Evolutionary conservation across 2,113 vertebrate genomes (phyloP).

Genomic region (Pungitius pungitius): DNA sequence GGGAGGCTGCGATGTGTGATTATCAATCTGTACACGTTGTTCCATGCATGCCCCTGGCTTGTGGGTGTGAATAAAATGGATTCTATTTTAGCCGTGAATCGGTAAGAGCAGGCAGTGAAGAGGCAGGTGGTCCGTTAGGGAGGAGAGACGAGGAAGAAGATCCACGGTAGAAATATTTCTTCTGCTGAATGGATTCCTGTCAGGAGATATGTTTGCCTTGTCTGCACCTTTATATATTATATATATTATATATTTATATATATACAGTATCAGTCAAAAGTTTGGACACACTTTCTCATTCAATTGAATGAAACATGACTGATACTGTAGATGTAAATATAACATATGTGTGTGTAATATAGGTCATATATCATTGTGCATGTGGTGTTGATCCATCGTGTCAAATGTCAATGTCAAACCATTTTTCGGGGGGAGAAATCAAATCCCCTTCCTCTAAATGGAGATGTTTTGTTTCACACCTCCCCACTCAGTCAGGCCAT

Average conservation of each 20-base stretch:
- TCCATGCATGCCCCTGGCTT: constrained; percentile 25
- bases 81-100: not conserved
- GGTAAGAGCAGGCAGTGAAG: not conserved
- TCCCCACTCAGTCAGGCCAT: constrained; percentile 47
- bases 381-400: not conserved
- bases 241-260: not conserved
- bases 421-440: constrained; percentile 1
- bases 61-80: constrained; percentile 9
- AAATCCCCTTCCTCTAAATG: constrained; percentile 16
- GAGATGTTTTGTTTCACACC: constrained; percentile 33
- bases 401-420: not conserved
- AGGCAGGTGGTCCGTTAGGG: constrained; percentile 28
- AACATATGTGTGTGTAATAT: no score
- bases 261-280: no score
- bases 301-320: no score
- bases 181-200: not conserved
- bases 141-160: constrained; percentile 5
- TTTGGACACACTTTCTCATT: no score
- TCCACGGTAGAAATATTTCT: not conserved
- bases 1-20: constrained; percentile 28
- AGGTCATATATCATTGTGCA: not conserved
- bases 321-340: no score
- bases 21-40: constrained; percentile 15
- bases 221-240: constrained; percentile 16
- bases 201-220: constrained; percentile 21